Percentiles rank a stretch among this genome's conserved stretches.
Evolutionary conservation across 2,797 vertebrate species (phyloP).

Genomic region (Siniperca scherzeri): DNA sequence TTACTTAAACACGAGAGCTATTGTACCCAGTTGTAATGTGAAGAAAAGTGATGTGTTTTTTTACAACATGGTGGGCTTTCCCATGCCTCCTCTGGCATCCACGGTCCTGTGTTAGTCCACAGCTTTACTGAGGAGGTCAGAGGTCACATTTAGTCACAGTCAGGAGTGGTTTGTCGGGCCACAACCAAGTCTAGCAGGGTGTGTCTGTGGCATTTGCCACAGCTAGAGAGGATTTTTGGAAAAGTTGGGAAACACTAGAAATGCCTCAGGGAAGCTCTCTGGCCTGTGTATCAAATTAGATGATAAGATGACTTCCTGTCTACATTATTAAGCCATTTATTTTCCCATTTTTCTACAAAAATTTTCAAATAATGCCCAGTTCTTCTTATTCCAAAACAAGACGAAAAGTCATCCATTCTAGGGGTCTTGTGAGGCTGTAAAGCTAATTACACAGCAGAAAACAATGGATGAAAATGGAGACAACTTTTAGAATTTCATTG

Average conservation of each 20-base stretch:
- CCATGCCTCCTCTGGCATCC: conserved; percentile 24
- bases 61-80: conserved; percentile 14
- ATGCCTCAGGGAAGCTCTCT: conserved; percentile 37
- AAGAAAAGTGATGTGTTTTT: conserved; percentile 27
- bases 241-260: conserved; percentile 36
- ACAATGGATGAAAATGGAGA: no score
- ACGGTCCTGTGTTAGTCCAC: conserved; percentile 47
- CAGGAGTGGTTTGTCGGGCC: conserved; percentile 39
- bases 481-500: no score
- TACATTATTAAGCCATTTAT: neutral
- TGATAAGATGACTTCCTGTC: conserved; percentile 20
- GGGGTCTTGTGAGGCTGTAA: no score
- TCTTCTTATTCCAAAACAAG: no score
- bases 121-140: conserved; percentile 51
- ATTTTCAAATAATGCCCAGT: no score
- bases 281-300: conserved; percentile 27
- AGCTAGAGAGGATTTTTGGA: conserved; percentile 30
- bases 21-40: conserved; percentile 4
- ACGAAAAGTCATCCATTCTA: no score
- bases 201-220: conserved; percentile 55
- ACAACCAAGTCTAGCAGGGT: conserved; percentile 37
- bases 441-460: no score
- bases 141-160: conserved; percentile 66
- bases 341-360: neutral
- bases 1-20: conserved; percentile 2